Conservation (phyloP, 2,113 vertebrate species). For the Peucedramus taeniatus region DNA sequence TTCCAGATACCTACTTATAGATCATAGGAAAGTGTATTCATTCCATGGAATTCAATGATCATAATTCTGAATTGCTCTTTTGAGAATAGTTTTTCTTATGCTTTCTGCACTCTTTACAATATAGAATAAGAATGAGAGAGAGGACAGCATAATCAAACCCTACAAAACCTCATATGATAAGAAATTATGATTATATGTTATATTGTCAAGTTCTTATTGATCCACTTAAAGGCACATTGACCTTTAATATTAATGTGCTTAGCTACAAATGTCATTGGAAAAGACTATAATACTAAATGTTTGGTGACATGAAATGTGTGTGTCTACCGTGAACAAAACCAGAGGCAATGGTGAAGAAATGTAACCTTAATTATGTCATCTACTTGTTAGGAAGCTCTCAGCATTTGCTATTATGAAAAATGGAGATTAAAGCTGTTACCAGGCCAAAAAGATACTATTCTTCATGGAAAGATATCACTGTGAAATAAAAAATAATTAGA, state of each 20-base stretch:
- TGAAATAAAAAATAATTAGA: conserved; percentile 15
- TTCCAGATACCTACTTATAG: not conserved
- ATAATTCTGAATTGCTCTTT: not conserved
- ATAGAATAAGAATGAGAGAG: not conserved
- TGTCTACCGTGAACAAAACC: not conserved
- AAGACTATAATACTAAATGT: conserved; percentile 27
- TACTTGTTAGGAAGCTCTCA: not conserved
- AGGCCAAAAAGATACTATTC: not conserved
- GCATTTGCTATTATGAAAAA: conserved; percentile 15
- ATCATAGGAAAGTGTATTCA: not conserved
- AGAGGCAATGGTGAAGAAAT: not conserved
- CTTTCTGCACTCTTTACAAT: not conserved
- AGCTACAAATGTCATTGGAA: conserved; percentile 31
- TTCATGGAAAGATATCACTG: not conserved
- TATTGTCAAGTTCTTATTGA: not conserved
- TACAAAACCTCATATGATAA: not conserved
- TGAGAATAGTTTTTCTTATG: not conserved
- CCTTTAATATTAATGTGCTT: conserved; percentile 38
- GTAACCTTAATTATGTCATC: not conserved
- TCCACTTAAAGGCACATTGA: conserved; percentile 43
- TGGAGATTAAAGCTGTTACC: not conserved
- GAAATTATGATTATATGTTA: not conserved
- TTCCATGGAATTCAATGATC: not conserved
- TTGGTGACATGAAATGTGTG: conserved; percentile 5
- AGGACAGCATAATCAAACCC: not conserved